These are phyloP conservation scores for Callospermophilus lateralis DNA, from an alignment of 2,113 vertebrate genomes.

Conservation along the genomic window DNA sequence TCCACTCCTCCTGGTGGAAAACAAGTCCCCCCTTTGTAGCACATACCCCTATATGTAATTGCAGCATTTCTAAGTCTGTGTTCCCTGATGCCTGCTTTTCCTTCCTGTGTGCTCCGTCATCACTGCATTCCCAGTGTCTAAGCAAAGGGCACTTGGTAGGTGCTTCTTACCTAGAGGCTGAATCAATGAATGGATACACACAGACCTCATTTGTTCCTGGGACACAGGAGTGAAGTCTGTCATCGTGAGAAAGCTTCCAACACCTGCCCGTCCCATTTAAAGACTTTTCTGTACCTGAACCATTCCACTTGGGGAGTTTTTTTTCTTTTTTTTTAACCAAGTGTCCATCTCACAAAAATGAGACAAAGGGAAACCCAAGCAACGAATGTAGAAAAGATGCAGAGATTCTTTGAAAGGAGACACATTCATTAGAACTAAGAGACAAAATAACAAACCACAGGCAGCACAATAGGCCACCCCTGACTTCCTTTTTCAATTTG, in stretches of 20 bases:
- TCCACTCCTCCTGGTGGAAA: background rate
- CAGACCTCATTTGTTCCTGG: background rate
- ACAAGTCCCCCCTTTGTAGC: background rate
- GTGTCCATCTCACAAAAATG: background rate
- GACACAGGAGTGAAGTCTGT: background rate
- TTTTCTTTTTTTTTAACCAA: background rate
- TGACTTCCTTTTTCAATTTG: conserved; percentile 20
- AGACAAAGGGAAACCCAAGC: background rate
- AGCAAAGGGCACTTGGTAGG: background rate
- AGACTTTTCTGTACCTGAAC: background rate
- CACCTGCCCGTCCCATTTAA: background rate
- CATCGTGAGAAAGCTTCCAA: background rate
- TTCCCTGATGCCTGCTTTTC: background rate
- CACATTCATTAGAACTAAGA: background rate
- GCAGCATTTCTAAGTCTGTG: background rate
- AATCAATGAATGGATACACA: background rate
- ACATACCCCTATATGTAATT: background rate
- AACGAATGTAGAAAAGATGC: background rate
- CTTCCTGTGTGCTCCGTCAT: background rate
- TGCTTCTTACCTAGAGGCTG: background rate
- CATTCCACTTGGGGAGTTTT: background rate
- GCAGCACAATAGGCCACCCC: background rate
- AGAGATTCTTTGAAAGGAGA: background rate
- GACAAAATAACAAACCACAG: background rate
- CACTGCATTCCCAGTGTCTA: no score